Base-by-base conservation (phyloP, 2,888 invertebrate species). In the Dicycla oo region DNA sequence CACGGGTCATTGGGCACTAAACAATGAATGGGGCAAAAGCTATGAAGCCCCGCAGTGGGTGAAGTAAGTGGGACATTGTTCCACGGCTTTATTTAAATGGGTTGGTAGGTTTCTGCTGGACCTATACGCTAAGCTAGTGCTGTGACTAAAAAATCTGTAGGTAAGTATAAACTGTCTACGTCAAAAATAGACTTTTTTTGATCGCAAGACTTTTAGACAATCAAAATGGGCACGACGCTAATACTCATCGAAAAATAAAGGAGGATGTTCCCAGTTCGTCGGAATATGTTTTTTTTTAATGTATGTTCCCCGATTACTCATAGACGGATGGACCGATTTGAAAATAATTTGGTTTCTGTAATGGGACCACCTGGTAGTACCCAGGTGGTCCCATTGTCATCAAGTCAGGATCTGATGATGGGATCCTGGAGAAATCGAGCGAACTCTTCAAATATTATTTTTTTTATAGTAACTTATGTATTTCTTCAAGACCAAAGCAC, bases 1-100 rank as follows among this genome's bases (percentile, higher is more conserved):
- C 78, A 73, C 86, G 85, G 89, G 88, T 89, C 89, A 88, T 81
- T 84, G 80, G 72, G 61, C 64, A 51, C 26, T 60, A 45, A n/a
- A 89, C 88, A 88, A 89, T 87, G 83, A 71, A 69, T 81, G 77
- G 74, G 71, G 66, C 72, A 80, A 79, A 77, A 77, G 85, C 69
- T 71, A 65, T 75, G 72, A 65, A 69, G 73, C 79, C 77, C 70
- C 66, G n/a, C 67, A 82, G 67, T 82, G 67, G 78, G 81, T 80
- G 71, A 80, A 56, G 26, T 73, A 74, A 81, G 66, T 86, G 56
- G 84, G 69, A 75, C 81, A 72, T 47, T 65, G 49, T 67, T 43
- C 65, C 30, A 63, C 45, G 57, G 56, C 34, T 58, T 30, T 56
- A 66, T 58, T 71, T 51, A 62, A 77, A 66, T 81, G 49, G 69